Percentiles rank a stretch among this genome's conserved stretches.
Evolutionary conservation across 2,113 vertebrate species (phyloP).

Genomic region (Tragelaphus strepsiceros): DNA sequence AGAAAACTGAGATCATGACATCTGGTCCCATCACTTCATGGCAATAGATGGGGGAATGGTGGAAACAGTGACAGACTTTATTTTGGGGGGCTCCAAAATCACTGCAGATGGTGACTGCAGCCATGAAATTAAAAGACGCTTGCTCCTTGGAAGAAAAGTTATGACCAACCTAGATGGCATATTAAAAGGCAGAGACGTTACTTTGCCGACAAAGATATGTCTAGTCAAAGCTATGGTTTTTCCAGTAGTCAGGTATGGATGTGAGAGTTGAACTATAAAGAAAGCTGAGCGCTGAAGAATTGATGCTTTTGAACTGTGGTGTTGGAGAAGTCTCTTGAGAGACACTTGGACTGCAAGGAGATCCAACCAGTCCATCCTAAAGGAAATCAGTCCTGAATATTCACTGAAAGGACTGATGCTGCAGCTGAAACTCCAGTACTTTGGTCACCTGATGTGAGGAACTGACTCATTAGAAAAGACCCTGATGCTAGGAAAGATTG

Average conservation of each 20-base stretch:
- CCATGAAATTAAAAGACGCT: background rate
- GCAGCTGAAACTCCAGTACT: background rate
- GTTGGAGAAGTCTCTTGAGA: background rate
- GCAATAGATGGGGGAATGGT: background rate
- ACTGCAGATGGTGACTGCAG: background rate
- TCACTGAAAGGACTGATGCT: background rate
- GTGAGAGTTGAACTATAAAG: background rate
- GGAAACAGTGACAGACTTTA: background rate
- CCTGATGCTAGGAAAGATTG: background rate
- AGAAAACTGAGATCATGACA: background rate
- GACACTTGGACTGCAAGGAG: background rate
- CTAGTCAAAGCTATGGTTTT: background rate
- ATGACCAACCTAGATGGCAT: background rate
- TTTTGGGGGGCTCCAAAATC: accelerated
- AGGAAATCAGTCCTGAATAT: background rate
- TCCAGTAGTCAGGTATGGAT: background rate
- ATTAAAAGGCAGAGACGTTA: background rate
- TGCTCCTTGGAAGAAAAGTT: background rate
- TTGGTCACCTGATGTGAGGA: background rate
- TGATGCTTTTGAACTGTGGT: background rate
- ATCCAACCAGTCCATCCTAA: background rate
- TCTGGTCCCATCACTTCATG: background rate
- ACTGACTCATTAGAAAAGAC: background rate
- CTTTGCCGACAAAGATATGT: background rate
- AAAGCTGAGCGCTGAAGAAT: background rate